Conservation (phyloP, 1,140 invertebrate species). For the Aleiodes sp. region DNA sequence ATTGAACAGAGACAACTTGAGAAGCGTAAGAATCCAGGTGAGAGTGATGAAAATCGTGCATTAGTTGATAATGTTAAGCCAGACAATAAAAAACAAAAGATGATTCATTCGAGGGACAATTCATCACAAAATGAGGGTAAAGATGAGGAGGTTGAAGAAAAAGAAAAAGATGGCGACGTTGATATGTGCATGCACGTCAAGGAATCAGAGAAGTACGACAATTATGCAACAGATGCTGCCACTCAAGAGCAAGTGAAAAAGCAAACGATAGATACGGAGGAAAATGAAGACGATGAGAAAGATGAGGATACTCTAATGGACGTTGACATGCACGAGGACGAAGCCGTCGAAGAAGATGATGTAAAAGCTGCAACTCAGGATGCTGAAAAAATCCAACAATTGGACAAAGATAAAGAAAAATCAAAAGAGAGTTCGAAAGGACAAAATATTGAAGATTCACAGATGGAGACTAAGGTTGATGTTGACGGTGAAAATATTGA, state of each 20-base stretch:
- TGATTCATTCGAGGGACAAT: conserved; percentile 59
- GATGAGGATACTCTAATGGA: conserved; percentile 68
- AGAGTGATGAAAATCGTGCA: conserved; percentile 63
- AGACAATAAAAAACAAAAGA: conserved; percentile 68
- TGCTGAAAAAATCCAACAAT: conserved; percentile 64
- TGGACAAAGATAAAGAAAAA: conserved; percentile 45
- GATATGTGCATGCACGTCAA: conserved; percentile 89
- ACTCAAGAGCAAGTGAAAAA: conserved; percentile 83
- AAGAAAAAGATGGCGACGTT: conserved; percentile 64
- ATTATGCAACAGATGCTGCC: conserved; percentile 74
- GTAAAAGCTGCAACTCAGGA: conserved; percentile 47
- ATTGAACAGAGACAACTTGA: conserved; percentile 49
- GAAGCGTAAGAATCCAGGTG: conserved; percentile 63
- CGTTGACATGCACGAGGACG: conserved; percentile 68
- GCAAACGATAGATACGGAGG: conserved; percentile 72
- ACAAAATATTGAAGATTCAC: conserved; percentile 43
- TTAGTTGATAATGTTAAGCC: conserved; percentile 62
- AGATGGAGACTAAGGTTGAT: conserved; percentile 68
- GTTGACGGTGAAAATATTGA: conserved; percentile 80
- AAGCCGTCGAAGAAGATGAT: conserved; percentile 48
- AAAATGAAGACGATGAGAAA: conserved; percentile 67
- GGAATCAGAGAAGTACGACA: conserved; percentile 76
- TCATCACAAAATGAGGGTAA: conserved; percentile 64
- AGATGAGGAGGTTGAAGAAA: conserved; percentile 63
- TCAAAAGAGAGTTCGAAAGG: conserved; percentile 21